Evolutionary conservation across 2,888 invertebrate genomes (phyloP).

Genomic region (Athalia rosae): DNA sequence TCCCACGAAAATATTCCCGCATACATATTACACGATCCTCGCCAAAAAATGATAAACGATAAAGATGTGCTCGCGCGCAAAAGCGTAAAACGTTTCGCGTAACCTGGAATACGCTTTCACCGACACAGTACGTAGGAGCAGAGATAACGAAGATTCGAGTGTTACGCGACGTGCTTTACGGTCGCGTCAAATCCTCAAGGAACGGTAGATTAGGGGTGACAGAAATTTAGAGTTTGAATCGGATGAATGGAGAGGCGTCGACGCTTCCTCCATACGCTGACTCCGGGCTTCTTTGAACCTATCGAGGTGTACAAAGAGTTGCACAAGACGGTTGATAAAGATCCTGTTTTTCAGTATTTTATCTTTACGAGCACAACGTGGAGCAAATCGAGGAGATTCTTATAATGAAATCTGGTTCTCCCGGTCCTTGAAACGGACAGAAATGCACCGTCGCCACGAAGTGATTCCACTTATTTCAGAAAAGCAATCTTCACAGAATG

Average conservation of each 20-base stretch:
- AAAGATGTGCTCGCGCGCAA: no score
- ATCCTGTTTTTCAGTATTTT: not conserved
- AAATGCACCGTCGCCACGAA: conserved; percentile 25
- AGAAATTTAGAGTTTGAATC: conserved; percentile 7
- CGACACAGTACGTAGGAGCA: no score
- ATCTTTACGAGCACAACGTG: not conserved
- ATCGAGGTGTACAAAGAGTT: not conserved
- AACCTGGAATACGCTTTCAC: no score
- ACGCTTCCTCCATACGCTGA: not conserved
- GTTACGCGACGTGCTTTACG: not conserved
- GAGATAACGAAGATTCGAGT: no score
- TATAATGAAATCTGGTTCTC: conserved; percentile 32
- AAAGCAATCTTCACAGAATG: conserved; percentile 25
- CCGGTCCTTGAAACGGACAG: conserved; percentile 16
- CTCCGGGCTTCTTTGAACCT: not conserved
- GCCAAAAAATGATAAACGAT: not conserved
- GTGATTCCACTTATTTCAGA: conserved; percentile 25
- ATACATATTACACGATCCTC: not conserved
- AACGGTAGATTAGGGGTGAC: not conserved
- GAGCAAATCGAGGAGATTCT: conserved; percentile 17
- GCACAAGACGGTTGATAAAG: conserved; percentile 1
- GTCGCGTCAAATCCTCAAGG: conserved; percentile 1
- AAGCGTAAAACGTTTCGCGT: no score
- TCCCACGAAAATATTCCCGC: not conserved
- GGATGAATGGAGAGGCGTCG: not conserved